Conservation (phyloP, 2,797 vertebrate genomes). For the Sylvia borin region DNA sequence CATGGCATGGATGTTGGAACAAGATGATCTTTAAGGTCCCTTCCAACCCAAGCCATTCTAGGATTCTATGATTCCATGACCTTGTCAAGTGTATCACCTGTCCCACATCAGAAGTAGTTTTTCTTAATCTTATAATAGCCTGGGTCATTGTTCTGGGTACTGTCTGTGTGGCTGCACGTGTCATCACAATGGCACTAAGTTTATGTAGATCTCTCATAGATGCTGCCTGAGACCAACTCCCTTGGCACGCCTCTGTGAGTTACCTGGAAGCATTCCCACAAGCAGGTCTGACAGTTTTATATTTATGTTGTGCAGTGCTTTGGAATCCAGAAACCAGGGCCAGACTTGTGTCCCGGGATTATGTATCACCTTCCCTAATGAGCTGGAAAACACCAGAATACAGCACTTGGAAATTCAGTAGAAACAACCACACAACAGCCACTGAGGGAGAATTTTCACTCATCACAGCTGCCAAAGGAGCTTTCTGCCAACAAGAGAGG, state of each 20-base stretch:
- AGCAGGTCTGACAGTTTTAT: neutral
- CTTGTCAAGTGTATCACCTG: neutral
- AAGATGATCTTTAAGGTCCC: neutral
- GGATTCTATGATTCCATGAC: neutral
- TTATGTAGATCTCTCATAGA: neutral
- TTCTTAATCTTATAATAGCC: neutral
- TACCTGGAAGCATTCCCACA: neutral
- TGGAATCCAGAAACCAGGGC: neutral
- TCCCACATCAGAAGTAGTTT: neutral
- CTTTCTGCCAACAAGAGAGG: neutral
- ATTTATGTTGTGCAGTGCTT: neutral
- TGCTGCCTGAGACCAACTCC: neutral
- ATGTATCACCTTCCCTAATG: neutral
- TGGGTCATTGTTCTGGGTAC: neutral
- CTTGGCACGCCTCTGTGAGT: neutral
- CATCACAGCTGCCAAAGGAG: neutral
- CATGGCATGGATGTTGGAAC: accelerated
- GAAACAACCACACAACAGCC: neutral
- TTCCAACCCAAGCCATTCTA: neutral
- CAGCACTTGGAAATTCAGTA: accelerated
- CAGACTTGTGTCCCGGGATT: neutral
- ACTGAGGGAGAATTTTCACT: neutral
- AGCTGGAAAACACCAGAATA: neutral
- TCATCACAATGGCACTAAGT: neutral
- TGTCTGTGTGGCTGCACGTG: neutral